Conservation (phyloP, 2,797 vertebrate genomes). For the Synanceia verrucosa region DNA sequence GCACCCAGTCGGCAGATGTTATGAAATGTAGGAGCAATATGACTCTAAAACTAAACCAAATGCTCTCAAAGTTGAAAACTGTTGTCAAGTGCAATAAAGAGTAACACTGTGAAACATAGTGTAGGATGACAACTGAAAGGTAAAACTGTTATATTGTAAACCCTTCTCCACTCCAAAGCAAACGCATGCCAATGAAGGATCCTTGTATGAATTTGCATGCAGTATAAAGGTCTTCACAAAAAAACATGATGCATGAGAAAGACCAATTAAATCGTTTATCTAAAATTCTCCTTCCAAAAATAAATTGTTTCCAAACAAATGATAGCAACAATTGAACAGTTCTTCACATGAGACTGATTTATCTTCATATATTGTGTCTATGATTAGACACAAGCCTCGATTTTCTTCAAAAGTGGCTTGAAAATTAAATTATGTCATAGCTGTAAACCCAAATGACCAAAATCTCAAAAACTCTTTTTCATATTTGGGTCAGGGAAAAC, state of each 20-base stretch:
- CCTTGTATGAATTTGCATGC: constrained; percentile 88
- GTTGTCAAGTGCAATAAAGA: background rate
- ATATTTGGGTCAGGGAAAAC: background rate
- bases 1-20: background rate
- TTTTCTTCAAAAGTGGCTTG: background rate
- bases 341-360: background rate
- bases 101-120: background rate
- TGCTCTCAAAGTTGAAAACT: background rate
- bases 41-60: background rate
- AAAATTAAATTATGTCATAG: background rate
- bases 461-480: background rate
- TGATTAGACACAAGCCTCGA: background rate
- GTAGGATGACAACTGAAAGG: background rate
- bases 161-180: constrained; percentile 26
- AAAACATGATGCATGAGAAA: constrained; percentile 63
- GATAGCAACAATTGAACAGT: rapidly evolving
- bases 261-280: background rate
- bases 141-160: background rate
- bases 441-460: background rate
- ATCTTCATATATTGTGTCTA: background rate
- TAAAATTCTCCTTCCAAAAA: background rate
- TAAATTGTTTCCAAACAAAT: background rate
- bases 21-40: background rate
- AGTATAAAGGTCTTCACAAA: constrained; percentile 91
- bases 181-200: constrained; percentile 62